Evolutionary conservation across 2,113 vertebrate species (phyloP), one percentile per base, ranked within the genome.

Genomic region (Ranitomeya variabilis): DNA sequence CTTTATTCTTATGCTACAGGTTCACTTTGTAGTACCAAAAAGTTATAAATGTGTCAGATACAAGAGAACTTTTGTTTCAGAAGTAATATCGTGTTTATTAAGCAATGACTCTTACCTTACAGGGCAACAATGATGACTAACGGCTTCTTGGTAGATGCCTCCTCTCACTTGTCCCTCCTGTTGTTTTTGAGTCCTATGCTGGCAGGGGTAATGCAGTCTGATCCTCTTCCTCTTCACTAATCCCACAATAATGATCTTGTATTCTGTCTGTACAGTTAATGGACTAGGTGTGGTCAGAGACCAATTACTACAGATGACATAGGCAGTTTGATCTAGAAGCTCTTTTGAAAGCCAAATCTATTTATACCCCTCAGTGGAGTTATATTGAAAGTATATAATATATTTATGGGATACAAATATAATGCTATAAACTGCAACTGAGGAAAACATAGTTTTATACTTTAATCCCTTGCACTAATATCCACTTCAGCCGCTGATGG

Each of bases 201-300:
- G 0, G 54, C 55, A 69, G 73, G 79, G 60, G 71, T 81, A 82
- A 84, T 19, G 90, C 83, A 51, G 86, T 88, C 90, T 88, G 91
- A 62, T 91, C 87, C 83, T 21, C 57, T 90, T 45, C 90, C 77
- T 88, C 2, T 79, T 54, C 16, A 82, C 89, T 90, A 21, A n/a
- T 91, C 76, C 83, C 2, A 90, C 66, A 91, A 87, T 84, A 52
- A 83, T 79, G 90, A 90, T 90, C 87, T 80, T 89, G 89, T 90
- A 89, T 91, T 87, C 92, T 92, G 93, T 92, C 92, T 91, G 88
- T 91, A 77, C 5, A 79, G 91, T 92, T 92, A 92, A 91, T 92
- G 93, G 93, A 91, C 94, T 95, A 97, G 97, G 97, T 97, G 97
- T 97, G 96, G 97, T 94, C 96, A 92, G 88, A 91, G 90, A 91